Evolutionary conservation across 2,113 vertebrate genomes (phyloP).

Genomic region (Oncorhynchus nerka): DNA sequence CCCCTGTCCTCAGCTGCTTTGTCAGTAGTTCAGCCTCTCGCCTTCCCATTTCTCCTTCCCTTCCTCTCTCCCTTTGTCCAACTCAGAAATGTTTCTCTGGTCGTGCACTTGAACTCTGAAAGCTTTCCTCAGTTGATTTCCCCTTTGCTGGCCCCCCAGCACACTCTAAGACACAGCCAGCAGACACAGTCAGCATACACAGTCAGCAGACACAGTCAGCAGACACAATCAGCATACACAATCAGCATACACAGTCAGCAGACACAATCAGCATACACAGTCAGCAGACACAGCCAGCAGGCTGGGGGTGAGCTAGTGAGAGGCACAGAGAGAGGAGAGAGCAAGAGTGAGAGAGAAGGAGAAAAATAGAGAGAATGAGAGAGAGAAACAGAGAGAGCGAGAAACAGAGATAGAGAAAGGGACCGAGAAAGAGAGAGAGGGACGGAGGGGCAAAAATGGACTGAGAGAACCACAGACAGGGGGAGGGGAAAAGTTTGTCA

Average conservation of each 20-base stretch:
- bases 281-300: not conserved
- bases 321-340: too few species aligned
- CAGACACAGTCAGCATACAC: not conserved
- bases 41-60: not conserved
- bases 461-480: conserved; percentile 64
- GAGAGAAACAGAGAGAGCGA: too few species aligned
- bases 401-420: not conserved
- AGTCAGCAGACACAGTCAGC: too few species aligned
- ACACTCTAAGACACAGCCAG: conserved; percentile 16
- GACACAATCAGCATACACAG: conserved; percentile 12
- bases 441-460: conserved; percentile 63
- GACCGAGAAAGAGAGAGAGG: conserved; percentile 45
- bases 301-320: not conserved
- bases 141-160: conserved; percentile 4
- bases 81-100: conserved; percentile 9
- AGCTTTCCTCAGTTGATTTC: conserved; percentile 8
- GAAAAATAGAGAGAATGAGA: not conserved
- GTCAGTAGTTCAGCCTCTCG: not conserved
- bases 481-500: conserved; percentile 65
- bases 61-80: not conserved
- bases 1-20: conserved; percentile 2
- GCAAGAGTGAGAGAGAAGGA: too few species aligned
- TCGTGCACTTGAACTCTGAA: conserved; percentile 46
- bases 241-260: conserved; percentile 6
- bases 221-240: not conserved